These are phyloP conservation scores for Channallabes apus DNA, from an alignment of 2,797 vertebrate genomes.

Conservation along the genomic window DNA sequence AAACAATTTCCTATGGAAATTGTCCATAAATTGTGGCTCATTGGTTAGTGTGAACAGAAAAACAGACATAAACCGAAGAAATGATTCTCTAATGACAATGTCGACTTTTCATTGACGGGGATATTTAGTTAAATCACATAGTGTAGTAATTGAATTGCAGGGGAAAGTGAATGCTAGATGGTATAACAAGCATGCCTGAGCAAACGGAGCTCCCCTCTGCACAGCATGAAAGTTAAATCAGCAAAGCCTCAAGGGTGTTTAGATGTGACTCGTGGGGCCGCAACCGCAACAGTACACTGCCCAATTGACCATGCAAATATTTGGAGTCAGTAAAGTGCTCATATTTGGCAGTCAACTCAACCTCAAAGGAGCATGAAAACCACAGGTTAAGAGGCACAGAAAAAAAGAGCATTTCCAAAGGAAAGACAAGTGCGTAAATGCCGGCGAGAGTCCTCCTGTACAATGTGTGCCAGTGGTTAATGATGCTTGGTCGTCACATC, in stretches of 20 bases:
- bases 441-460: conserved; percentile 56
- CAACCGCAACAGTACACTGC: conserved; percentile 67
- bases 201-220: neutral
- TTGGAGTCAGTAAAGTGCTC: conserved; percentile 66
- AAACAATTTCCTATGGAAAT: neutral
- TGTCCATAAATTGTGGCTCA: neutral
- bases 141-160: neutral
- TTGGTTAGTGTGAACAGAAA: neutral
- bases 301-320: conserved; percentile 76
- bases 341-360: conserved; percentile 69
- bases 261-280: conserved; percentile 66
- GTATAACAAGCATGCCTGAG: conserved; percentile 4
- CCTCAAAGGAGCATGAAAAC: conserved; percentile 68
- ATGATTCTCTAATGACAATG: neutral
- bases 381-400: conserved; percentile 71
- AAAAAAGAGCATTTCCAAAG: conserved; percentile 59
- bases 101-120: neutral
- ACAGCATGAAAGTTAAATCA: conserved; percentile 61
- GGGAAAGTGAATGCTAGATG: neutral
- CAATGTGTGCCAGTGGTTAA: conserved; percentile 62
- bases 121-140: neutral
- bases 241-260: conserved; percentile 63
- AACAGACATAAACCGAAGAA: neutral
- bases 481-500: conserved; percentile 57
- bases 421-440: conserved; percentile 72